Conservation (phyloP, 2,888 invertebrate species). For the Drosophila cyrtoloma region DNA sequence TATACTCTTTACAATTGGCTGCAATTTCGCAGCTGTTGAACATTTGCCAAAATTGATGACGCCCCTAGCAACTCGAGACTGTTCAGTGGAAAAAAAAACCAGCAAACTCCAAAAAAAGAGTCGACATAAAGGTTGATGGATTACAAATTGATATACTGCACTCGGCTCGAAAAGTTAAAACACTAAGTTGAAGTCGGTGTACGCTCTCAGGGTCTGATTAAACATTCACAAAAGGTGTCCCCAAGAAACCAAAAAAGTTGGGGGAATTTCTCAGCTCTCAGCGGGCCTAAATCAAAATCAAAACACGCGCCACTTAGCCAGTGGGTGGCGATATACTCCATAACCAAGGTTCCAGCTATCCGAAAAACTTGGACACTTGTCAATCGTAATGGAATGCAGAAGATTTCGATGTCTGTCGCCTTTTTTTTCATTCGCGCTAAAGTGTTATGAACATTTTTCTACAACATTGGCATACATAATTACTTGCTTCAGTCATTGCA, state of each 20-base stretch:
- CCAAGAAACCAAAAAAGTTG: slow-evolving; percentile 14
- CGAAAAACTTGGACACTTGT: slow-evolving; percentile 37
- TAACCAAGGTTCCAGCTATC: slow-evolving; percentile 13
- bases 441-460: slow-evolving; percentile 69
- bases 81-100: slow-evolving; percentile 25
- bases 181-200: slow-evolving; percentile 36
- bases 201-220: slow-evolving; percentile 64
- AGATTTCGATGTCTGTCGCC: slow-evolving; percentile 40
- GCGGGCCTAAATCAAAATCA: slow-evolving; percentile 72
- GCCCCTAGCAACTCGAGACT: slow-evolving; percentile 33
- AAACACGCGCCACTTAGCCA: slow-evolving; percentile 70
- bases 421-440: slow-evolving; percentile 30
- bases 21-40: slow-evolving; percentile 68
- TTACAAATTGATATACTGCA: slow-evolving; percentile 70
- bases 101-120: slow-evolving; percentile 2
- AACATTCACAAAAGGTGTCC: slow-evolving; percentile 62
- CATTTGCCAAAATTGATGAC: slow-evolving; percentile 72
- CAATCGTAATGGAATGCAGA: slow-evolving; percentile 61
- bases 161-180: slow-evolving; percentile 21
- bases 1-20: slow-evolving; percentile 73
- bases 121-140: slow-evolving; percentile 66
- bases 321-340: slow-evolving; percentile 54
- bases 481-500: slow-evolving; percentile 61
- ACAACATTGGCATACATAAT: slow-evolving; percentile 73
- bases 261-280: slow-evolving; percentile 29